Base-by-base conservation (phyloP, 2,888 invertebrate genomes). In the Aspidiotus destructor region DNA sequence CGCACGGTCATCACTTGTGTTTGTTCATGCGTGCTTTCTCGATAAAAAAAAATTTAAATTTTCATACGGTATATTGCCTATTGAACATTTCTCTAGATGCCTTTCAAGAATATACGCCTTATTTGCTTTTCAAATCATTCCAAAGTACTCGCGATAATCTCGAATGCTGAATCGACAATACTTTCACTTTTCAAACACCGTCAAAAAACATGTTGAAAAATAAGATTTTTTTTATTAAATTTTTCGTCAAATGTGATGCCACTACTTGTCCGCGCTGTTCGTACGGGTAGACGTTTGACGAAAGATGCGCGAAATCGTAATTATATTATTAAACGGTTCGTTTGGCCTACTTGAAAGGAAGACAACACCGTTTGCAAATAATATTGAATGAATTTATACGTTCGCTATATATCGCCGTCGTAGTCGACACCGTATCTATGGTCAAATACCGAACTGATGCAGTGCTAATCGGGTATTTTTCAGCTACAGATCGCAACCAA, bases 31-130 rank as follows among this genome's bases (percentile, higher is more conserved):
- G 65, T 65, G 44, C 65, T 44, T 9, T 65, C 44, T 44, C 41
- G 57, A 65, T 65, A n/a, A 41, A 28, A 28, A 28, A 10, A 44
- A 57, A 65, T 65, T 57, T 65, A 65, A 65, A 65, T 65, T 57
- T 57, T 65, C 42, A 57, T 28, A 28, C 28, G 28, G 28, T 28
- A 28, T 28, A 28, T 28, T 28, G 28, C 28, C 28, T 28, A 28
- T 28, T 28, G 28, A 28, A 28, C 28, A 16, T 44, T 57, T 41
- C 44, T 61, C 42, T 15, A 8, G 5, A 15, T 61, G 15, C 15
- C 15, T 42, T 15, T 61, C 7, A 2, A 15, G n/a, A 11, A 15
- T 15, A n/a, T 42, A 42, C n/a, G 44, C n/a, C 17, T 41, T 7
- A 9, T 41, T 61, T n/a, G 13, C n/a, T 61, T 61, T 44, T n/a